These are phyloP conservation scores for Crossocerus cetratus DNA, from an alignment of 2,888 invertebrate species.

Conservation along the genomic window DNA sequence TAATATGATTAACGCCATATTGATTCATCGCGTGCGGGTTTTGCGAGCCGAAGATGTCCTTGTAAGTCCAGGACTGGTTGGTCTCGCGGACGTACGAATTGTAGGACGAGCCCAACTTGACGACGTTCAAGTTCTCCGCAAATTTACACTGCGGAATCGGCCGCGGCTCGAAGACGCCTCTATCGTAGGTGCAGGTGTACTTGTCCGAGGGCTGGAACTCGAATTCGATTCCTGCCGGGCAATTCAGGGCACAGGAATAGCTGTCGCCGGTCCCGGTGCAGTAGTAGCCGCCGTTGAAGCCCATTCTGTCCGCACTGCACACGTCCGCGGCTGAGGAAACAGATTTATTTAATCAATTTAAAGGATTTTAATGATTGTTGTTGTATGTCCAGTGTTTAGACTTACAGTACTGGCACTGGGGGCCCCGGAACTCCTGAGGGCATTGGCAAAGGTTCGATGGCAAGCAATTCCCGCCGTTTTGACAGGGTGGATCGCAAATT, in stretches of 20 bases:
- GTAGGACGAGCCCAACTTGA: slow-evolving; percentile 49
- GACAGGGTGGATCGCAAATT: slow-evolving; percentile 84
- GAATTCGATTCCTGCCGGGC: slow-evolving; percentile 83
- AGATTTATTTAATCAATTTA: background rate
- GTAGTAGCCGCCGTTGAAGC: slow-evolving; percentile 87
- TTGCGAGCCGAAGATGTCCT: slow-evolving; percentile 34
- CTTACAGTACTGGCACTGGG: slow-evolving; percentile 85
- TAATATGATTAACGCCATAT: background rate
- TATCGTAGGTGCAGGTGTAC: slow-evolving; percentile 84
- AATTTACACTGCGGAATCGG: slow-evolving; percentile 86
- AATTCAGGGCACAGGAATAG: slow-evolving; percentile 83
- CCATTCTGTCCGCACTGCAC: slow-evolving; percentile 82
- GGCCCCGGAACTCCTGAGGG: slow-evolving; percentile 83
- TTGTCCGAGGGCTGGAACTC: slow-evolving; percentile 80
- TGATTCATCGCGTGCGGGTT: background rate
- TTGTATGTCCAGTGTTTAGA: too few relatives aligned
- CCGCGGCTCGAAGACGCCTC: slow-evolving; percentile 83
- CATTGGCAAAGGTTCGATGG: slow-evolving; percentile 89
- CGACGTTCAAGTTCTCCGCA: slow-evolving; percentile 75
- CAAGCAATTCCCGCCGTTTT: slow-evolving; percentile 90
- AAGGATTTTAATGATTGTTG: too few relatives aligned
- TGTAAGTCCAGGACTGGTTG: slow-evolving; percentile 59
- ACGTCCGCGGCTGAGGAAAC: slow-evolving; percentile 79
- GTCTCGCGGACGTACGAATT: slow-evolving; percentile 50
- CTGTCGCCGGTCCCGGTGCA: slow-evolving; percentile 82